Percentiles rank a stretch among this genome's conserved stretches.
Evolutionary conservation across 2,113 vertebrate genomes (phyloP).

Genomic region (Leptobrachium leishanense): DNA sequence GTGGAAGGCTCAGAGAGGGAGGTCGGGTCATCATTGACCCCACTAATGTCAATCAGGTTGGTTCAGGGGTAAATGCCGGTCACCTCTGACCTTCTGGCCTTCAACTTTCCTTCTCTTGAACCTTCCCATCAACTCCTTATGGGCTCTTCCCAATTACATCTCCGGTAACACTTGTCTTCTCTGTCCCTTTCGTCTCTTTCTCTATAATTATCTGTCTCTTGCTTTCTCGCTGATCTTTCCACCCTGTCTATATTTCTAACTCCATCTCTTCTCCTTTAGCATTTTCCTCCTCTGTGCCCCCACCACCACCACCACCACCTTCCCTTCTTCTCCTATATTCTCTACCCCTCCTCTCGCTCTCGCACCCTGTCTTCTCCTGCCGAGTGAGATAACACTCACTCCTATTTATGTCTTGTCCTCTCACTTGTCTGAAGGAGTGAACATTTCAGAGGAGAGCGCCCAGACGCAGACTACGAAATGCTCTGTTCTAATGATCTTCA

Average conservation of each 20-base stretch:
- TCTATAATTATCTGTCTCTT: constrained; percentile 25
- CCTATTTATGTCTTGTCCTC: constrained; percentile 43
- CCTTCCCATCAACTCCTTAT: neutral
- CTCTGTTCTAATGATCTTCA: constrained; percentile 9
- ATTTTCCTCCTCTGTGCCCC: neutral
- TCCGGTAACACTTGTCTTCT: neutral
- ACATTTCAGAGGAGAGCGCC: neutral
- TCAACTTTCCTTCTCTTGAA: neutral
- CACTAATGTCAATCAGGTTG: constrained; percentile 1
- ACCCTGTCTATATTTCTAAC: neutral
- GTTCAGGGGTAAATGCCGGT: neutral
- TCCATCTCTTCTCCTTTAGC: neutral
- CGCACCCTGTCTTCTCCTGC: constrained; percentile 42
- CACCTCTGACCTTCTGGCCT: neutral
- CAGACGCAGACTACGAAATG: neutral
- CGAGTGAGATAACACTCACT: constrained; percentile 39
- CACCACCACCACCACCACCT: neutral
- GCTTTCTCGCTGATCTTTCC: neutral
- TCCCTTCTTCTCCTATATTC: neutral
- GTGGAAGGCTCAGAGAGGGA: neutral
- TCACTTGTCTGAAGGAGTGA: constrained; percentile 34
- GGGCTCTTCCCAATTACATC: neutral
- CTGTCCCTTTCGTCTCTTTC: neutral
- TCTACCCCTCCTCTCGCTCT: neutral
- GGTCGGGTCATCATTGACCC: constrained; percentile 16